Conservation (phyloP, 2,888 invertebrate species). For the Philhelius pedissequus region DNA sequence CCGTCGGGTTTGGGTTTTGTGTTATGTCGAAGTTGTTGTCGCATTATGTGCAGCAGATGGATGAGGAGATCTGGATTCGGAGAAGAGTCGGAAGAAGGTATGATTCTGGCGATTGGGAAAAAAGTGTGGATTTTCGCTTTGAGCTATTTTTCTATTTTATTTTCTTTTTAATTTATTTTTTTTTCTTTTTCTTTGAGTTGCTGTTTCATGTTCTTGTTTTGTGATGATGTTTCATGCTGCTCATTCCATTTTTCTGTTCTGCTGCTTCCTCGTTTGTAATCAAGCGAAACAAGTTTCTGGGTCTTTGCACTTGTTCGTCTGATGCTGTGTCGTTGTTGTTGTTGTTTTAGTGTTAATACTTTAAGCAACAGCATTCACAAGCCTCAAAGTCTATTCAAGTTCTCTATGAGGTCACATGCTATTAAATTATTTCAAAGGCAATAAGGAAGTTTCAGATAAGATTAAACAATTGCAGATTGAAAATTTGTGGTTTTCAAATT, state of each 20-base stretch:
- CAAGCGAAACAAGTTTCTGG: conserved; percentile 68
- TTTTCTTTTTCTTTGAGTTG: neutral
- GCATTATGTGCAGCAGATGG: neutral
- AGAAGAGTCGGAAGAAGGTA: neutral
- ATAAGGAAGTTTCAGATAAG: conserved; percentile 60
- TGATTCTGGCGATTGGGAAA: neutral
- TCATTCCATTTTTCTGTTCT: neutral
- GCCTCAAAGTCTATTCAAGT: conserved; percentile 39
- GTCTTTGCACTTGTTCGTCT: conserved; percentile 66
- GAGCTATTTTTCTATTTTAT: conserved; percentile 47
- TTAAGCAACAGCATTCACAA: neutral
- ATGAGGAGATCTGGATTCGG: neutral
- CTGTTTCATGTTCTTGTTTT: neutral
- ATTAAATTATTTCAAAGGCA: conserved; percentile 56
- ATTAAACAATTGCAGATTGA: conserved; percentile 48
- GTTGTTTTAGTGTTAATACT: conserved; percentile 2
- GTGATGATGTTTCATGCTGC: neutral
- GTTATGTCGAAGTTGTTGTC: conserved; percentile 16
- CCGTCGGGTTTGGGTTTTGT: conserved; percentile 7
- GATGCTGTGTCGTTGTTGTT: conserved; percentile 10
- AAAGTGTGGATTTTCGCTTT: conserved; percentile 39
- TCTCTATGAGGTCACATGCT: conserved; percentile 65
- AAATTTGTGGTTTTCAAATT: conserved; percentile 44
- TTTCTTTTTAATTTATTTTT: neutral
- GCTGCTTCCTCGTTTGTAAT: conserved; percentile 31